Conservation (phyloP, 1,140 invertebrate species). For the Cecropterus lyciades region DNA sequence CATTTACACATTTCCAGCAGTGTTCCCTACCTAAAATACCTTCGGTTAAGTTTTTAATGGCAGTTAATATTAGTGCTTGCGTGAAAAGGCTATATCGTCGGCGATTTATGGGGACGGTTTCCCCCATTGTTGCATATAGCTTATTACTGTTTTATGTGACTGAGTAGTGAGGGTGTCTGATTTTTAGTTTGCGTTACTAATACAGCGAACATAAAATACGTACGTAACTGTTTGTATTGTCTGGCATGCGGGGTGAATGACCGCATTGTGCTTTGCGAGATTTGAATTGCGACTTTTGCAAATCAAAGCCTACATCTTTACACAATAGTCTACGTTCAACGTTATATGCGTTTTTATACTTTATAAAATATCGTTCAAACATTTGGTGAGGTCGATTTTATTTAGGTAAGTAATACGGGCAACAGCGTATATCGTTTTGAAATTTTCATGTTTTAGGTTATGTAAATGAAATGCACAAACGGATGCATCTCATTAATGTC, state of each 20-base stretch:
- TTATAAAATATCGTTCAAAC: neutral
- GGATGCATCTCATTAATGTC: conserved; percentile 41
- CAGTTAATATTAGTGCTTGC: conserved; percentile 31
- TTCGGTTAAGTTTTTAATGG: conserved; percentile 11
- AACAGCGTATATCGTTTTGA: neutral
- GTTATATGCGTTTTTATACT: neutral
- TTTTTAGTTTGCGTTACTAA: conserved; percentile 38
- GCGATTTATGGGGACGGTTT: conserved; percentile 33
- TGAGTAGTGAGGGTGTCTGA: conserved; percentile 32
- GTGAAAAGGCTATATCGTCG: conserved; percentile 29
- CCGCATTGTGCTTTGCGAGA: conserved; percentile 37
- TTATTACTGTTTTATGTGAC: conserved; percentile 34
- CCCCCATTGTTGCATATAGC: conserved; percentile 34
- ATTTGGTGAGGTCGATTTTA: neutral
- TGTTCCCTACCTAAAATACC: conserved; percentile 6
- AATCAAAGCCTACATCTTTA: conserved; percentile 31
- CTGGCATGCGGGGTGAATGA: conserved; percentile 35
- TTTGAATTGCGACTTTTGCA: conserved; percentile 37
- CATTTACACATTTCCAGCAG: conserved; percentile 1
- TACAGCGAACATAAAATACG: conserved; percentile 34
- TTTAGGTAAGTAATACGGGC: neutral
- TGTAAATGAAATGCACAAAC: conserved; percentile 27
- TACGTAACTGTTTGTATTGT: conserved; percentile 36
- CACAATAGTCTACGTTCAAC: conserved; percentile 20
- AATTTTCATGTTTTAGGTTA: conserved; percentile 10